Conservation (phyloP, 2,797 vertebrate species). For the Lateolabrax maculatus region DNA sequence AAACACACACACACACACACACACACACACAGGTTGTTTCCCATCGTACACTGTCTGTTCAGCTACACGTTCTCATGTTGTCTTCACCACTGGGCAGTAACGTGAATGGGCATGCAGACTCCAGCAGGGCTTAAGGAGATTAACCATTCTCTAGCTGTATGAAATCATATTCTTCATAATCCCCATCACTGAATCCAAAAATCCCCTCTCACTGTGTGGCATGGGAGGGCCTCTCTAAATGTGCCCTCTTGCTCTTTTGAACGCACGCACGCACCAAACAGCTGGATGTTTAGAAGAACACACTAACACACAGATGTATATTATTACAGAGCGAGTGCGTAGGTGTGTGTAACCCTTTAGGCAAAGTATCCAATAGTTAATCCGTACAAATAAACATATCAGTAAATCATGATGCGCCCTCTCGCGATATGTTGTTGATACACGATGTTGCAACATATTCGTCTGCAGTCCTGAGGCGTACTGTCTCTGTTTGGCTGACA, state of each 20-base stretch:
- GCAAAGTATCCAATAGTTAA: background rate
- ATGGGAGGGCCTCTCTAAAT: constrained; percentile 36
- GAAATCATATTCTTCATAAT: constrained; percentile 78
- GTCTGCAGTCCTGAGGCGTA: background rate
- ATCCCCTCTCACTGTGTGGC: constrained; percentile 66
- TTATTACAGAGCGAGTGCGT: constrained; percentile 20
- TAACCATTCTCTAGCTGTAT: constrained; percentile 69
- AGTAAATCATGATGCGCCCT: background rate
- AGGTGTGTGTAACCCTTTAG: background rate
- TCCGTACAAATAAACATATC: background rate
- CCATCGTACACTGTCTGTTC: constrained; percentile 20
- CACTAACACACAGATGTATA: constrained; percentile 12
- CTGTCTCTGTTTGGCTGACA: background rate
- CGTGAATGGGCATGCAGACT: constrained; percentile 60
- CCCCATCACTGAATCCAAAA: constrained; percentile 67
- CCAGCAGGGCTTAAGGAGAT: constrained; percentile 70
- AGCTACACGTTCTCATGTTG: constrained; percentile 16
- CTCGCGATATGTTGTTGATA: background rate
- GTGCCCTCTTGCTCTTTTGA: constrained; percentile 49
- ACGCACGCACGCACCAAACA: constrained; percentile 22
- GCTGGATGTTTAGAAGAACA: constrained; percentile 24
- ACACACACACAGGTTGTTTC: constrained; percentile 37
- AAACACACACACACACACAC: constrained; percentile 38
- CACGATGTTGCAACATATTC: background rate
- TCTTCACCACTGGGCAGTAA: constrained; percentile 43